Percentiles rank a stretch among this genome's conserved stretches.
These are phyloP conservation scores for Halcyon senegalensis DNA, from an alignment of 2,113 vertebrate genomes.

Conservation along the genomic window DNA sequence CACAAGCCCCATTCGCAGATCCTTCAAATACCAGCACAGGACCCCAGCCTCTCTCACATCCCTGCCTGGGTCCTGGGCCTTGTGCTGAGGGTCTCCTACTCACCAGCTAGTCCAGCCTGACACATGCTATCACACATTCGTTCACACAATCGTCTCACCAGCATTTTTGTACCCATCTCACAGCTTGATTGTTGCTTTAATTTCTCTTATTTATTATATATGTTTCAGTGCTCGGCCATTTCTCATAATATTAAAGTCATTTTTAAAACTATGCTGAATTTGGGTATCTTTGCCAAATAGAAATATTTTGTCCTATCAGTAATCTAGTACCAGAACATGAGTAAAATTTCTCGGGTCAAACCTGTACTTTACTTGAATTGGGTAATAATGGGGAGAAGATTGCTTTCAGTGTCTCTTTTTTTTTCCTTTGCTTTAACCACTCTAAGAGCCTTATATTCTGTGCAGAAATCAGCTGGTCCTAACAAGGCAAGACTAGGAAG, in stretches of 20 bases:
- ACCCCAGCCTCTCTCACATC: not conserved
- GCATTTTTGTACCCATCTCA: not conserved
- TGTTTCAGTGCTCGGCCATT: not conserved
- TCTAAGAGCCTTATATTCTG: not conserved
- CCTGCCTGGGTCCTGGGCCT: not conserved
- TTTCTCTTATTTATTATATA: not conserved
- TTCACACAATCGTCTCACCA: not conserved
- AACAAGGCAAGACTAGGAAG: not conserved
- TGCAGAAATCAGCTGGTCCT: not conserved
- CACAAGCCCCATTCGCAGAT: not conserved
- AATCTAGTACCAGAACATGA: not conserved
- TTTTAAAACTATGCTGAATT: not conserved
- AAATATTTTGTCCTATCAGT: not conserved
- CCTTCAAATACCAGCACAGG: not conserved
- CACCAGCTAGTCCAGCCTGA: not conserved
- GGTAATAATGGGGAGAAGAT: not conserved
- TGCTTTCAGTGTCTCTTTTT: not conserved
- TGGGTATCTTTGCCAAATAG: not conserved
- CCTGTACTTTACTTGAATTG: not conserved
- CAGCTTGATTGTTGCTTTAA: not conserved
- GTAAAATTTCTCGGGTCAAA: not conserved
- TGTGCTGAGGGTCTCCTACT: accelerated
- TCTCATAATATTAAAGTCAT: not conserved
- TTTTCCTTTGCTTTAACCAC: not conserved
- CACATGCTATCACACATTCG: accelerated